A percentile compares a stretch with the other conserved stretches of the same genome.
These are phyloP conservation scores for Conomelus anceps DNA, from an alignment of 2,888 invertebrate species.

Conservation along the genomic window DNA sequence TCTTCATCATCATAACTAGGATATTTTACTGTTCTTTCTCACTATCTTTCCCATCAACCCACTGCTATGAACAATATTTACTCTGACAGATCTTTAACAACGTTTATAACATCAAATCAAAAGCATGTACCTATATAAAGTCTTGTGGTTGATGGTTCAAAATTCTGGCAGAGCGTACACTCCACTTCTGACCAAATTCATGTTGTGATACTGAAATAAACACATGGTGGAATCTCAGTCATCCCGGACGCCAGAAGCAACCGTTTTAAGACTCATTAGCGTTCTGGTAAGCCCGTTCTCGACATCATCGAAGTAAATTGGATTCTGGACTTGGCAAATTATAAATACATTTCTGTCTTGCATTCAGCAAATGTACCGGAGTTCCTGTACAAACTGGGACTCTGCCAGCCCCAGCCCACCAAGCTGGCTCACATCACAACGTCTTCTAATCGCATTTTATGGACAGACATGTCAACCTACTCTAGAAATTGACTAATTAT, in stretches of 20 bases:
- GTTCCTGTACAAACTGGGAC: background rate
- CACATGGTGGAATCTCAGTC: background rate
- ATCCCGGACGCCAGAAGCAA: background rate
- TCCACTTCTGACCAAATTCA: too few relatives aligned
- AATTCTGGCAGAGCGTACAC: too few relatives aligned
- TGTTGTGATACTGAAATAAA: too few relatives aligned
- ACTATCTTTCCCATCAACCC: too few relatives aligned
- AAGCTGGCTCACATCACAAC: background rate
- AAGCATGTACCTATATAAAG: background rate
- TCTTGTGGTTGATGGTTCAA: background rate
- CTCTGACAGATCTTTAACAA: background rate
- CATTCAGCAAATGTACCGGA: background rate
- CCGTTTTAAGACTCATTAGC: background rate
- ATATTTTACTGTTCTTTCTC: too few relatives aligned
- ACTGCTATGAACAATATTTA: background rate
- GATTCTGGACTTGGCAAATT: background rate
- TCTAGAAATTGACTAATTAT: background rate
- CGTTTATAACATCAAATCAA: background rate
- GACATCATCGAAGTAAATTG: background rate
- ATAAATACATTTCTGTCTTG: background rate
- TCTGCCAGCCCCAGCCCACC: background rate
- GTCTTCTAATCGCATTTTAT: background rate
- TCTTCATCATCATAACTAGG: too few relatives aligned
- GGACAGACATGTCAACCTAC: background rate
- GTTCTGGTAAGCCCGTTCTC: background rate